These are phyloP conservation scores for Intellagama lesueurii DNA, from an alignment of 2,797 vertebrate species.

Conservation along the genomic window DNA sequence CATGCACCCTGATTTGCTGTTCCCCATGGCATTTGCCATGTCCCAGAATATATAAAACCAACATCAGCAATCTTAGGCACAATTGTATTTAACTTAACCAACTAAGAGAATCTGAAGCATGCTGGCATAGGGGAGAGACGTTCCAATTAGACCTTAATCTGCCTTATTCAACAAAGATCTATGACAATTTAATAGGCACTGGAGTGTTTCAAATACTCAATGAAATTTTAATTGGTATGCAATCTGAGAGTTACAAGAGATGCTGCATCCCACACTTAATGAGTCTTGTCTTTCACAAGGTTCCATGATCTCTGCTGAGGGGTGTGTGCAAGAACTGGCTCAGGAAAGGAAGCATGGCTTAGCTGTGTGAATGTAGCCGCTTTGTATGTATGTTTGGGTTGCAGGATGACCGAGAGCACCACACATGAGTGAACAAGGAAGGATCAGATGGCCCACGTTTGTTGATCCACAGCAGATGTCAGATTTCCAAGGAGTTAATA, in stretches of 20 bases:
- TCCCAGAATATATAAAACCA: not conserved
- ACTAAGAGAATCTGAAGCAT: not conserved
- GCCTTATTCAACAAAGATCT: not conserved
- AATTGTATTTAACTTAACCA: not conserved
- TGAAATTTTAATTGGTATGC: not conserved
- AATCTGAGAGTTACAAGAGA: not conserved
- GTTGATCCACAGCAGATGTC: not conserved
- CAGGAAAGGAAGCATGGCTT: not conserved
- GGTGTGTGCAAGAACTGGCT: not conserved
- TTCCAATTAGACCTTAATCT: constrained; percentile 1
- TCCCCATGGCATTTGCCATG: not conserved
- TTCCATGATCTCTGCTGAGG: not conserved
- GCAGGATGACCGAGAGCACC: not conserved
- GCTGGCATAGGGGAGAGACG: not conserved
- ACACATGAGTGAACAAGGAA: not conserved
- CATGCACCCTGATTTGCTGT: not conserved
- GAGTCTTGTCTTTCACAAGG: no score
- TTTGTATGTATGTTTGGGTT: not conserved
- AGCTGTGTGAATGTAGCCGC: not conserved
- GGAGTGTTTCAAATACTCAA: not conserved
- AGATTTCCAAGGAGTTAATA: not conserved
- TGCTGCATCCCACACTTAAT: not conserved
- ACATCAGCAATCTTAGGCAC: not conserved
- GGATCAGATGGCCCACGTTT: no score
- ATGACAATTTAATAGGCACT: not conserved